Percentiles rank a stretch among this genome's conserved stretches.
phyloP scores from a whole-genome alignment of 2,797 vertebrate species.

The Nasua narica region DNA sequence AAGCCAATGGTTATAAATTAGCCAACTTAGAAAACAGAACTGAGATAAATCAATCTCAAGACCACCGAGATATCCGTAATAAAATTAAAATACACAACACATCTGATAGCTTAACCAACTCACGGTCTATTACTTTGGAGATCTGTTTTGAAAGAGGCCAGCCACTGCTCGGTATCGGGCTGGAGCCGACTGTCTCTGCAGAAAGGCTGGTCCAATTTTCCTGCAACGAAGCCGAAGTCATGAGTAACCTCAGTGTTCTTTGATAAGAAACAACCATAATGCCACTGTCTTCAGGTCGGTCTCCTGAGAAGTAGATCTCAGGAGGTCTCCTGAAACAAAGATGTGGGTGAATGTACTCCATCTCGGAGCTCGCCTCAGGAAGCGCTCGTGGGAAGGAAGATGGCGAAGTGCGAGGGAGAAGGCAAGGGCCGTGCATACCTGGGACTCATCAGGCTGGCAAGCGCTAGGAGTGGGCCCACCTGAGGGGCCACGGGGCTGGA shows the following conservation, averaged over 20 bases:
- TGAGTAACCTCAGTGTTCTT: neutral
- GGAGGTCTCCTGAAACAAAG: neutral
- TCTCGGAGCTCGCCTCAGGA: neutral
- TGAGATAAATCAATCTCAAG: neutral
- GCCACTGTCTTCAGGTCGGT: neutral
- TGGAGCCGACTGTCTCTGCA: slow-evolving; percentile 28
- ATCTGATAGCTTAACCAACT: slow-evolving; percentile 44
- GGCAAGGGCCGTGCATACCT: neutral
- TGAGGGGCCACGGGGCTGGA: accelerated
- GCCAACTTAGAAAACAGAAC: slow-evolving; percentile 1
- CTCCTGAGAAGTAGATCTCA: neutral
- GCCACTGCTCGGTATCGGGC: neutral
- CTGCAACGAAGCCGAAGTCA: neutral
- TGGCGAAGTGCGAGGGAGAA: neutral
- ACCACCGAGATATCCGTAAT: neutral
- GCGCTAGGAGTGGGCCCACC: accelerated
- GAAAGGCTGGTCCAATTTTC: slow-evolving; percentile 5
- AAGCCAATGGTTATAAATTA: neutral
- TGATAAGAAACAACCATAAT: neutral
- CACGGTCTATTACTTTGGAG: neutral
- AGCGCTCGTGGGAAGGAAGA: neutral
- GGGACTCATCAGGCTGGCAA: neutral
- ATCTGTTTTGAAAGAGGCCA: neutral
- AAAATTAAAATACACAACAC: slow-evolving; percentile 43
- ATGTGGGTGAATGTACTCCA: neutral